Conservation (phyloP, 2,888 invertebrate genomes). For the Melangyna quadrimaculata region DNA sequence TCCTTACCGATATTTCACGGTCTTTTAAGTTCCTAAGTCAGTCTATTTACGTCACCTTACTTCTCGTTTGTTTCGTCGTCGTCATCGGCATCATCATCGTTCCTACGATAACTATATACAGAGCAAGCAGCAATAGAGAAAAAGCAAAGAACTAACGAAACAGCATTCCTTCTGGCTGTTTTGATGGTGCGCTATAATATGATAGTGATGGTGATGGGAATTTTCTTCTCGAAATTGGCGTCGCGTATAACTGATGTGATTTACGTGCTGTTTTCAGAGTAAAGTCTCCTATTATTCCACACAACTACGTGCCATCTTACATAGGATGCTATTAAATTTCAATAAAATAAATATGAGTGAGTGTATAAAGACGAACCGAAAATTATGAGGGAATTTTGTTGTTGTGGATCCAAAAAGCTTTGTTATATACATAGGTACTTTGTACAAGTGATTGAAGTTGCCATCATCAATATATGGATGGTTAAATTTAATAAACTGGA, state of each 20-base stretch:
- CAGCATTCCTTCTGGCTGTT: not conserved
- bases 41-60: slow-evolving; percentile 3
- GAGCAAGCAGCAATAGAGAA: not conserved
- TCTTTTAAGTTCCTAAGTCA: slow-evolving; percentile 62
- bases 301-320: slow-evolving; percentile 47
- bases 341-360: slow-evolving; percentile 62
- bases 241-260: slow-evolving; percentile 70
- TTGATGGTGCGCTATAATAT: slow-evolving; percentile 8
- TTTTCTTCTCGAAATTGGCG: slow-evolving; percentile 52
- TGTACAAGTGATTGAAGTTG: slow-evolving; percentile 29
- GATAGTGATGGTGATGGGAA: slow-evolving; percentile 43
- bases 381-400: slow-evolving; percentile 44
- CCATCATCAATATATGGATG: not conserved
- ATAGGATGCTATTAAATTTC: slow-evolving; percentile 64
- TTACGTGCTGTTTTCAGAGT: slow-evolving; percentile 70
- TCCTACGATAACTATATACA: not conserved
- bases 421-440: slow-evolving; percentile 41
- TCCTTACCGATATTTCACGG: slow-evolving; percentile 58
- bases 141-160: not conserved
- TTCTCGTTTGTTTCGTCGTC: slow-evolving; percentile 32
- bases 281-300: slow-evolving; percentile 63
- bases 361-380: not conserved
- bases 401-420: slow-evolving; percentile 5
- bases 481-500: slow-evolving; percentile 16
- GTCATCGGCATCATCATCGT: not conserved